A percentile compares a stretch with the other conserved stretches of the same genome.
phyloP scores from a whole-genome alignment of 53 echinoderm and acorn worm species.

The Stichopus horrens region DNA sequence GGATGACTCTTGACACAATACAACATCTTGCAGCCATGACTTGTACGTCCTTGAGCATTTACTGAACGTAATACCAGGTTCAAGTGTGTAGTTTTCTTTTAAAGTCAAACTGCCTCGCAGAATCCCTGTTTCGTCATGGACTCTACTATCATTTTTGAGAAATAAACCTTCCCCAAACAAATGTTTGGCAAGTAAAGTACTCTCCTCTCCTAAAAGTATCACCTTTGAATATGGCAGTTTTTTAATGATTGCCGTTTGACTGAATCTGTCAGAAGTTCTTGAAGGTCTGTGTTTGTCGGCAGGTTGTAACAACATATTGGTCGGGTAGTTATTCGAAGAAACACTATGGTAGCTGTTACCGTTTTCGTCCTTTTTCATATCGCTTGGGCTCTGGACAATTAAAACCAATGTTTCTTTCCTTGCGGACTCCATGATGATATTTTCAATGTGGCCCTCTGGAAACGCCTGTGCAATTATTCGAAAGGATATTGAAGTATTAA shows the following conservation, averaged over 20 bases:
- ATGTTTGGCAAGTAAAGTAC: slow-evolving; percentile 16
- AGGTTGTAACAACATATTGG: too few relatives aligned
- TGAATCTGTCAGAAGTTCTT: neutral
- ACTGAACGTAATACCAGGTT: neutral
- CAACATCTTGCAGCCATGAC: neutral
- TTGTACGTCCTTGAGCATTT: neutral
- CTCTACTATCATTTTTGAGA: neutral
- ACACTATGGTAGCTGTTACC: neutral
- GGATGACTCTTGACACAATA: neutral
- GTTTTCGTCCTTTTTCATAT: neutral
- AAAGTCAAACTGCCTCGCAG: neutral
- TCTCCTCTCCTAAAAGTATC: slow-evolving; percentile 13
- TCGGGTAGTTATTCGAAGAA: neutral
- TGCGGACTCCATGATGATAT: neutral
- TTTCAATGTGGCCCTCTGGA: neutral
- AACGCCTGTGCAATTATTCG: neutral
- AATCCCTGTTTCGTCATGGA: neutral
- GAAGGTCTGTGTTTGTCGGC: too few relatives aligned
- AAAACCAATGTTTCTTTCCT: neutral
- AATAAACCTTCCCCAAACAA: slow-evolving; percentile 16
- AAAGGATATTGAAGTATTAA: too few relatives aligned
- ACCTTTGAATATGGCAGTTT: slow-evolving; percentile 29
- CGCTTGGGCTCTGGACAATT: neutral
- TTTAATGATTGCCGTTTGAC: neutral
- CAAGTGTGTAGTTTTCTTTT: neutral